Conservation (phyloP, 2,113 vertebrate species). For the Cyprinus carpio region DNA sequence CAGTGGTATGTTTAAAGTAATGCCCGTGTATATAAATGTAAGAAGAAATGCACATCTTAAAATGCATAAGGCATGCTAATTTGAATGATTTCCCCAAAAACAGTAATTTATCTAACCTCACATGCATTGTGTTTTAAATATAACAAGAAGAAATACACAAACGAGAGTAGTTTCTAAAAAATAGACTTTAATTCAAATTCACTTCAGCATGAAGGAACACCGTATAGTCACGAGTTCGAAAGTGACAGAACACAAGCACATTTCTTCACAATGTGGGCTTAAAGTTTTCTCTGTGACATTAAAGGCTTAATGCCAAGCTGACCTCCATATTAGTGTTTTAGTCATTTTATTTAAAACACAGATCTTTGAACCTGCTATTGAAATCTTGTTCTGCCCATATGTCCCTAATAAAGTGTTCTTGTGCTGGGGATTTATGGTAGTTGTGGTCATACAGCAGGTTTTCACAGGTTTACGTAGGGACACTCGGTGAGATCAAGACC, state of each 20-base stretch:
- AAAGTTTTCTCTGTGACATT: neutral
- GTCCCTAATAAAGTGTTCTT: neutral
- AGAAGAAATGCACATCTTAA: too few relatives aligned
- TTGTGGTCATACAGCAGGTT: neutral
- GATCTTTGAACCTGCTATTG: neutral
- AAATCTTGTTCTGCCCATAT: neutral
- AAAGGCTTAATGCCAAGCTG: neutral
- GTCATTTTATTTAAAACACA: neutral
- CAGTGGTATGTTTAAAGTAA: neutral
- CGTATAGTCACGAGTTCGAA: neutral
- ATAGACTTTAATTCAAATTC: slow-evolving; percentile 27
- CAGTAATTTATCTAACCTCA: neutral
- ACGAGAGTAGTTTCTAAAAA: neutral
- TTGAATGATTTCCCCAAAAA: neutral
- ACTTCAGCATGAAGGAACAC: slow-evolving; percentile 1
- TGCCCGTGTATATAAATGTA: neutral
- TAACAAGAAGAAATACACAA: slow-evolving; percentile 10
- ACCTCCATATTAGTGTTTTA: neutral
- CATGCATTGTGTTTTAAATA: neutral
- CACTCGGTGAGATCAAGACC: neutral
- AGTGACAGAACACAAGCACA: slow-evolving; percentile 9
- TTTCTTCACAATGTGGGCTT: neutral
- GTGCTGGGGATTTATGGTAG: neutral
- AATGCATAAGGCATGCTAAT: neutral
- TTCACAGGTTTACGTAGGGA: neutral